Conservation (phyloP, 2,888 invertebrate genomes). For the Thecocarcelia acutangulata region DNA sequence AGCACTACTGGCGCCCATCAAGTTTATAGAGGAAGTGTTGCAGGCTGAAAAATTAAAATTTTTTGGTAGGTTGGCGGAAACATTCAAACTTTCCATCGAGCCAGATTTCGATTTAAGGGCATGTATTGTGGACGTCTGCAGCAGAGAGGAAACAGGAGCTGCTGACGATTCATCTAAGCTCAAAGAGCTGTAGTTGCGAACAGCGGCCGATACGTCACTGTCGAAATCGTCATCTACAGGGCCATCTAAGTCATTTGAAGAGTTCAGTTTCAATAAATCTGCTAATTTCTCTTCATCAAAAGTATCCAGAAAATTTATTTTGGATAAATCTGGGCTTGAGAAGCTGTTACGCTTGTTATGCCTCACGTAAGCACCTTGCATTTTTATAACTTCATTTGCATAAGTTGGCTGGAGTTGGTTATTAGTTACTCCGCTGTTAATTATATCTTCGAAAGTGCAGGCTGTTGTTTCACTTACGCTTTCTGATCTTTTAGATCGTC, state of each 20-base stretch:
- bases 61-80: slow-evolving; percentile 78
- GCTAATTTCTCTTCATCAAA: slow-evolving; percentile 74
- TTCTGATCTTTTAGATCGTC: slow-evolving; percentile 75
- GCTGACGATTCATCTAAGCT: slow-evolving; percentile 69
- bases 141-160: slow-evolving; percentile 42
- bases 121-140: background rate
- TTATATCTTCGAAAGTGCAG: slow-evolving; percentile 71
- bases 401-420: slow-evolving; percentile 50
- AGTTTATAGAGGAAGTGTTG: slow-evolving; percentile 79
- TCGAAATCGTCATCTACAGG: slow-evolving; percentile 68
- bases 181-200: slow-evolving; percentile 72
- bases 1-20: slow-evolving; percentile 79
- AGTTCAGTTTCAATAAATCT: slow-evolving; percentile 67
- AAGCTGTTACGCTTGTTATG: slow-evolving; percentile 80
- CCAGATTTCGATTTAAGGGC: slow-evolving; percentile 68
- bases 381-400: slow-evolving; percentile 61
- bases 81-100: slow-evolving; percentile 77
- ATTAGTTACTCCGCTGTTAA: slow-evolving; percentile 58
- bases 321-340: slow-evolving; percentile 81
- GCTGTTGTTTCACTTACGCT: slow-evolving; percentile 76
- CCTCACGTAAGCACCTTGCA: slow-evolving; percentile 18
- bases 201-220: slow-evolving; percentile 70
- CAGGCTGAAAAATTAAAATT: slow-evolving; percentile 81
- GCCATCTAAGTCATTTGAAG: slow-evolving; percentile 73
- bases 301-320: slow-evolving; percentile 77